Conservation (phyloP, 2,797 vertebrate species). For the Hemitrygon akajei region DNA sequence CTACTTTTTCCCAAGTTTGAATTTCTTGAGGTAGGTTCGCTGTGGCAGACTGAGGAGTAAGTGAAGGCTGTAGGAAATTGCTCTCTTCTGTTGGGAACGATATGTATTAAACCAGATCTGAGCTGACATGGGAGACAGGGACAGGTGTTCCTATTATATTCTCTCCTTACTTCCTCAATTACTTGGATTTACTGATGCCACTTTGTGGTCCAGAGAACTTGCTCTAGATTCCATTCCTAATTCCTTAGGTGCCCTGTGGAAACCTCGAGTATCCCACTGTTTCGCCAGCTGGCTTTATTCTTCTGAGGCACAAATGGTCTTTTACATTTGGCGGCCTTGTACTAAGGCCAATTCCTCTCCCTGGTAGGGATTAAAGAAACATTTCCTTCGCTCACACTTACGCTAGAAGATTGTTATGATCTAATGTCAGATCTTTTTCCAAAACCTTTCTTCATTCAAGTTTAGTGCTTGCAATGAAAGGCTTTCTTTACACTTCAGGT, state of each 20-base stretch:
- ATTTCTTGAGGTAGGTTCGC: too few species aligned
- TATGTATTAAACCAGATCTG: neutral
- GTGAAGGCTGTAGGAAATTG: neutral
- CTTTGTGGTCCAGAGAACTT: neutral
- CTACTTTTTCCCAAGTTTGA: too few species aligned
- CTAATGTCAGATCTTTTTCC: neutral
- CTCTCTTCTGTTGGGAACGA: neutral
- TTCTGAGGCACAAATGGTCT: neutral
- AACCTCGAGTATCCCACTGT: neutral
- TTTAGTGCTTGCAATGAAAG: neutral
- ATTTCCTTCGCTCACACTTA: neutral
- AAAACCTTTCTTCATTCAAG: neutral
- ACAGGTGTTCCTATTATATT: neutral
- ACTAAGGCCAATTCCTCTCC: neutral
- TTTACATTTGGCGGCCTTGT: neutral
- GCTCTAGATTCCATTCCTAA: neutral
- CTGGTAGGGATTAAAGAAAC: neutral
- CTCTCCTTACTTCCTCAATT: neutral
- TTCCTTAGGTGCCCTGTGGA: neutral
- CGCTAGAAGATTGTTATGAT: neutral
- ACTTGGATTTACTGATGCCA: neutral
- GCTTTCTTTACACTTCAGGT: neutral
- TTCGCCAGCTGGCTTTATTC: neutral
- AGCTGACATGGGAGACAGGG: neutral
- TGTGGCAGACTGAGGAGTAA: neutral